These are phyloP conservation scores for Xiphias gladius DNA, from an alignment of 2,113 vertebrate species.

Conservation along the genomic window DNA sequence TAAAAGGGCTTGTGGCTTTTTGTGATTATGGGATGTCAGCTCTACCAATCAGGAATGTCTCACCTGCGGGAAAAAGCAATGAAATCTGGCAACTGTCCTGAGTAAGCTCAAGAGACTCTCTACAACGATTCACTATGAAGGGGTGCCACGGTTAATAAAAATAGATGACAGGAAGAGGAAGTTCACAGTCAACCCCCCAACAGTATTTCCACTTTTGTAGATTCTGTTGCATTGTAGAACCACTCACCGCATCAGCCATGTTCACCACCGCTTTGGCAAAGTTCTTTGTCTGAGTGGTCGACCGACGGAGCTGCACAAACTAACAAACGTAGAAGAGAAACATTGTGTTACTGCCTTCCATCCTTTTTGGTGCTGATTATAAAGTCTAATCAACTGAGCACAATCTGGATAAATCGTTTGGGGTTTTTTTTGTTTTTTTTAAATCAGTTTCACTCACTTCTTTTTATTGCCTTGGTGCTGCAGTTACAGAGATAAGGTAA, in stretches of 20 bases:
- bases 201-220: conserved; percentile 59
- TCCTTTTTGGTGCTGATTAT: too few relatives aligned
- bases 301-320: conserved; percentile 92
- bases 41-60: conserved; percentile 3
- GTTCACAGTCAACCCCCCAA: neutral
- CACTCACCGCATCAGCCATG: conserved; percentile 92
- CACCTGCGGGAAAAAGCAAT: conserved; percentile 3
- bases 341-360: neutral
- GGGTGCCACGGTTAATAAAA: neutral
- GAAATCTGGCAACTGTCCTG: neutral
- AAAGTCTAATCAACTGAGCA: neutral
- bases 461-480: neutral
- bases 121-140: neutral
- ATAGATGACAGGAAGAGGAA: neutral
- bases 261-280: conserved; percentile 98
- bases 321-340: conserved; percentile 59
- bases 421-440: neutral
- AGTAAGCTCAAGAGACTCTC: neutral
- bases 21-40: conserved; percentile 3
- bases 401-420: neutral
- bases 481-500: neutral
- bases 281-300: conserved; percentile 91
- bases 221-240: neutral
- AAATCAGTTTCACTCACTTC: neutral
- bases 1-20: neutral